phyloP scores from a whole-genome alignment of 2,888 invertebrate genomes.

The Selenia dentaria region DNA sequence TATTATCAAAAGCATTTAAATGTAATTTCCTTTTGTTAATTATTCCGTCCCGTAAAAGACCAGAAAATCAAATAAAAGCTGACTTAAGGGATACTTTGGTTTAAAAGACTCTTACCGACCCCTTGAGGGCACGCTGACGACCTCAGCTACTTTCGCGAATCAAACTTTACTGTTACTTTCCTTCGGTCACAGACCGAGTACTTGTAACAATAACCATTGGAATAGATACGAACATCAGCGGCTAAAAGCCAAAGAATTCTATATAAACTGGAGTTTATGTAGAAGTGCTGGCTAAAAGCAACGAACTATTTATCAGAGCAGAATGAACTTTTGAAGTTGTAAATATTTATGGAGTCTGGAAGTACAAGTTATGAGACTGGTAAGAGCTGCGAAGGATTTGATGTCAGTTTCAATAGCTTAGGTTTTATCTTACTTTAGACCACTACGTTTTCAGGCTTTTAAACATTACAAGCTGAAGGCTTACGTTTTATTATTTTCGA shows the following conservation, averaged over 20 bases:
- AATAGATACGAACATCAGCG: conserved; percentile 23
- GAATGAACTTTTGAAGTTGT: neutral
- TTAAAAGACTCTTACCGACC: conserved; percentile 2
- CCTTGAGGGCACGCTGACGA: neutral
- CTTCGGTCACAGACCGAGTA: neutral
- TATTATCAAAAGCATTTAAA: no score
- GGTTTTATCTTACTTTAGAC: no score
- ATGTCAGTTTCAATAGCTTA: neutral
- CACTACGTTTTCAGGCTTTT: no score
- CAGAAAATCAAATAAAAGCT: conserved; percentile 13
- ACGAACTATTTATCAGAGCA: conserved; percentile 12
- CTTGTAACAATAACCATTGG: conserved; percentile 18
- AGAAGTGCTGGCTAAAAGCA: conserved; percentile 28
- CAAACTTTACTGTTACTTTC: conserved; percentile 6
- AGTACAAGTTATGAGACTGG: neutral
- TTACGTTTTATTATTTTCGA: no score
- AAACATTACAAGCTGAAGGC: no score
- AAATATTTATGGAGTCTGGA: neutral
- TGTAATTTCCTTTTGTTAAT: no score
- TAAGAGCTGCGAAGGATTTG: neutral
- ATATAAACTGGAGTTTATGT: no score
- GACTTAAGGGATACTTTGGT: conserved; percentile 10
- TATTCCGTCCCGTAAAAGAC: no score
- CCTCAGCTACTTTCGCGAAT: neutral
- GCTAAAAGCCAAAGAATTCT: no score